Evolutionary conservation across 2,797 vertebrate genomes (phyloP).

Genomic region (Trachops cirrhosus): DNA sequence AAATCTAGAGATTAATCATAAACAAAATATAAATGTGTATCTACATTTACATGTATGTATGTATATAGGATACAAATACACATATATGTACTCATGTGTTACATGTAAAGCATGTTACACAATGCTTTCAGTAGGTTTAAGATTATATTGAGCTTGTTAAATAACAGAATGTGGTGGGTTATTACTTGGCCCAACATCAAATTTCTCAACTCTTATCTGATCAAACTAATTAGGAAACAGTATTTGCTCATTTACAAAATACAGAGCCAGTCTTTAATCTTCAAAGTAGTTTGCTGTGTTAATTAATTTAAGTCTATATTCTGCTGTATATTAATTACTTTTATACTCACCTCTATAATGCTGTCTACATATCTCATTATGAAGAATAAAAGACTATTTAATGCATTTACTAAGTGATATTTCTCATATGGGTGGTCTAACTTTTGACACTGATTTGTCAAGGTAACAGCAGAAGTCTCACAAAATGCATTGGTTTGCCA

Average conservation of each 20-base stretch:
- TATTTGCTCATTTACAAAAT: slow-evolving; percentile 63
- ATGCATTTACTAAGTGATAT: slow-evolving; percentile 13
- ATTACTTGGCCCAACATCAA: slow-evolving; percentile 9
- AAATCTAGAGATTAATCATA: neutral
- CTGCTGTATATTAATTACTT: slow-evolving; percentile 2
- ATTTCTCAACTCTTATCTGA: slow-evolving; percentile 57
- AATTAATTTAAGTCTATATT: slow-evolving; percentile 11
- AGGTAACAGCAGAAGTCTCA: slow-evolving; percentile 31
- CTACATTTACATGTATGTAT: neutral
- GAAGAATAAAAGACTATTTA: slow-evolving; percentile 45
- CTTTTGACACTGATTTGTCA: slow-evolving; percentile 39
- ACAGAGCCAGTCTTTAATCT: slow-evolving; percentile 8
- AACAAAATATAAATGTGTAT: neutral
- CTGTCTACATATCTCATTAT: slow-evolving; percentile 42
- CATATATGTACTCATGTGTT: neutral
- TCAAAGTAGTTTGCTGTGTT: slow-evolving; percentile 51
- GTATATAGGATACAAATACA: neutral
- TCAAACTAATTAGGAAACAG: slow-evolving; percentile 64
- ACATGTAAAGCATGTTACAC: neutral
- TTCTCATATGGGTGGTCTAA: neutral
- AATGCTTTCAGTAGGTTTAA: neutral
- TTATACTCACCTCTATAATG: slow-evolving; percentile 30
- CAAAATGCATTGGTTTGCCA: neutral
- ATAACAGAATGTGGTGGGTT: neutral
- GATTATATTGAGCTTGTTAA: neutral